Base-by-base conservation (phyloP, 1,140 invertebrate genomes). In the Bombus sibiricus region DNA sequence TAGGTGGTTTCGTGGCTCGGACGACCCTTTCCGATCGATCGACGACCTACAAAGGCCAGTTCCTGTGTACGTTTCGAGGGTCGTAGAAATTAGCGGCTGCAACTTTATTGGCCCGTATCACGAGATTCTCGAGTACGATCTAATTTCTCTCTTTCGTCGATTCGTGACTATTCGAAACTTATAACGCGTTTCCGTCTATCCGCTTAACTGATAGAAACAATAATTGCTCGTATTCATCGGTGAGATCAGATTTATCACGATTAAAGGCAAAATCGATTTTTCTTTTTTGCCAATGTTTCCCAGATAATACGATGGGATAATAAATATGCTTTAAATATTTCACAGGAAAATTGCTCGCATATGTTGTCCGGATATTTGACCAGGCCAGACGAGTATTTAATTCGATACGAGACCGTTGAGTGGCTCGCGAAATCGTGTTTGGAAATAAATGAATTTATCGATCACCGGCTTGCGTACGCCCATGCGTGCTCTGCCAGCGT, bases 91-190 rank as follows among this genome's bases (percentile, higher is more conserved):
- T 93, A 93, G 91, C 90, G 89, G 88, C 87, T 86, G 91, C 92
- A 87, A 92, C 90, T 93, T 93, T 93, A 93, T 93, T 93, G 91
- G 91, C 88, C 66, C 43, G 72, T 87, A 88, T 91, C 92, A 93
- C 92, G 92, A 85, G 90, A 92, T 80, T 79, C 83, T 32, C 41
- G 28, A 59, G 47, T 59, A 59, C 43, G 62, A 25, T 25, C 41
- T 22, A 53, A 5, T 37, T 64, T 66, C 41, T 75, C 76, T 69
- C 32, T 71, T 41, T 69, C 59, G 15, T 37, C 53, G 41, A 85
- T 86, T 88, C 84, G 69, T 74, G 37, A 32, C 84, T 39, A 47
- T 68, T 62, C 25, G 28, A 32, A n/a, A 15, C 86, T 57, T 66
- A 34, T 80, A 76, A 76, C 57, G 47, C 87, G 57, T 74, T 81